phyloP scores from a whole-genome alignment of 2,113 vertebrate species.

The Meles meles region DNA sequence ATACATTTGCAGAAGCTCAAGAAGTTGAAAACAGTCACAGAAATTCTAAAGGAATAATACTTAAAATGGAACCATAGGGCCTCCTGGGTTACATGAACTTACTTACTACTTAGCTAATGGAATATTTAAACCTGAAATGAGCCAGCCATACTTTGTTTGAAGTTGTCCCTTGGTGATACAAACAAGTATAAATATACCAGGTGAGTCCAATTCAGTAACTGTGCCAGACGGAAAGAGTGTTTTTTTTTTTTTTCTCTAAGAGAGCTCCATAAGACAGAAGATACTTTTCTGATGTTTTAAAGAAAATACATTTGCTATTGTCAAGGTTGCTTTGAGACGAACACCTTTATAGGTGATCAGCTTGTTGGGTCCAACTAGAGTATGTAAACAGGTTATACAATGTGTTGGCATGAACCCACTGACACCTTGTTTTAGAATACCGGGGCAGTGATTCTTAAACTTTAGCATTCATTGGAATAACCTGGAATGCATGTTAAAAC shows the following conservation, averaged over 20 bases:
- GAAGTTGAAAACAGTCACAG: constrained; percentile 10
- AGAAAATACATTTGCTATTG: not conserved
- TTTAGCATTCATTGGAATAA: not conserved
- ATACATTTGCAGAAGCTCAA: constrained; percentile 16
- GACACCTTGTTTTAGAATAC: not conserved
- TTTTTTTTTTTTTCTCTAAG: not conserved
- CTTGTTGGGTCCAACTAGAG: not conserved
- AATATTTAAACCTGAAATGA: not conserved
- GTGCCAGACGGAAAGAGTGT: not conserved
- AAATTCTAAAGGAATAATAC: not conserved
- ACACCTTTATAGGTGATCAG: not conserved
- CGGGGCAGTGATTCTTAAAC: not conserved
- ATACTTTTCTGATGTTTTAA: not conserved
- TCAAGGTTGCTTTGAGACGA: not conserved
- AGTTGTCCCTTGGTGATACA: not conserved
- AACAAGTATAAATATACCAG: not conserved
- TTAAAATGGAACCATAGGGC: not conserved
- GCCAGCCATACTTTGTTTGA: not conserved
- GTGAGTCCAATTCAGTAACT: not conserved
- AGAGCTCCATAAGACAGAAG: not conserved
- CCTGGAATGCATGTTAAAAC: not conserved
- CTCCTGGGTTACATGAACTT: not conserved
- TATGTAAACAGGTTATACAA: not conserved
- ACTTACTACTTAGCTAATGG: constrained; percentile 21
- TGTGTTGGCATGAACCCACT: not conserved